Conservation (phyloP, 2,113 vertebrate species). For the Saguinus imperator region DNA sequence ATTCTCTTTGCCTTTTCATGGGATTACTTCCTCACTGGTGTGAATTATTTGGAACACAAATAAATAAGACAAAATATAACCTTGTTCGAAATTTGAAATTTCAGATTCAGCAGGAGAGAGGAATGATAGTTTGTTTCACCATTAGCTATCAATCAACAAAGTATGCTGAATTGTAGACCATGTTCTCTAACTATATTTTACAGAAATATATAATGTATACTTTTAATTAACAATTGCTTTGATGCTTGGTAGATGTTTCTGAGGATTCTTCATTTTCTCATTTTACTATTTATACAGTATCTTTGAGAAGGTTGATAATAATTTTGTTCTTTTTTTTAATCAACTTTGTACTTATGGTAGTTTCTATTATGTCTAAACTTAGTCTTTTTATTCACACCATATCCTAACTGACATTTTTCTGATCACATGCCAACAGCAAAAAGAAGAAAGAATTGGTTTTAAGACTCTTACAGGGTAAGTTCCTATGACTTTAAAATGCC, state of each 20-base stretch:
- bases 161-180: constrained; percentile 72
- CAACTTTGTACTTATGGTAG: constrained; percentile 37
- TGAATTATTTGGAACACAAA: constrained; percentile 15
- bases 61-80: constrained; percentile 56
- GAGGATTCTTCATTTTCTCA: constrained; percentile 51
- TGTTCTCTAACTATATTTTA: constrained; percentile 78
- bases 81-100: constrained; percentile 66
- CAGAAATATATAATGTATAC: constrained; percentile 67
- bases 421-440: constrained; percentile 15
- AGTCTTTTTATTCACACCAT: constrained; percentile 65
- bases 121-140: constrained; percentile 70
- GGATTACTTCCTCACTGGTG: constrained; percentile 15
- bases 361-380: constrained; percentile 41
- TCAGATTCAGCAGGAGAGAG: constrained; percentile 65
- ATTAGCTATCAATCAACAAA: constrained; percentile 74
- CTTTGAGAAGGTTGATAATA: constrained; percentile 42
- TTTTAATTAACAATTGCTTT: constrained; percentile 78
- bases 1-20: background rate
- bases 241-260: constrained; percentile 67
- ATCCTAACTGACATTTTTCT: constrained; percentile 52
- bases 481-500: background rate
- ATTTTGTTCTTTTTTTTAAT: background rate
- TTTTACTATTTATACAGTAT: constrained; percentile 70
- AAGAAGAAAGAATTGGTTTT: constrained; percentile 1
- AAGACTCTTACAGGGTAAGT: background rate